Conservation (phyloP, 2,888 invertebrate species). For the Drosophila neotestacea region DNA sequence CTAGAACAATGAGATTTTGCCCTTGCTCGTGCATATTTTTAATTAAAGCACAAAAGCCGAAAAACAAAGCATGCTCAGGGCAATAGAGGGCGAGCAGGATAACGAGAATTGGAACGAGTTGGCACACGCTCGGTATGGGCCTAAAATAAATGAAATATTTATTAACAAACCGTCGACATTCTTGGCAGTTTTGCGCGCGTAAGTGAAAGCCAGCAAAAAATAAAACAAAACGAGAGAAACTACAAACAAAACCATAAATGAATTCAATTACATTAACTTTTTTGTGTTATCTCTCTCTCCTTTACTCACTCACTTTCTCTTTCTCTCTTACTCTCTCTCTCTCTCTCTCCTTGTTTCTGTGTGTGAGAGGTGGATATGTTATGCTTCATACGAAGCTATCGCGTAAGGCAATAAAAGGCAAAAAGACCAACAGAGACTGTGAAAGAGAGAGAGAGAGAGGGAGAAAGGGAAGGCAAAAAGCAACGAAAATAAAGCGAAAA, state of each 20-base stretch:
- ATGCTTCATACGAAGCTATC: constrained; percentile 55
- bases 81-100: constrained; percentile 8
- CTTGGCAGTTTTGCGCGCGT: constrained; percentile 67
- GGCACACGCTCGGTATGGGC: constrained; percentile 43
- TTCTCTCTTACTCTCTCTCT: no score
- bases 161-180: constrained; percentile 74
- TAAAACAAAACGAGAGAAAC: constrained; percentile 40
- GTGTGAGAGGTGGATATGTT: constrained; percentile 36
- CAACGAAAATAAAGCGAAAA: constrained; percentile 65
- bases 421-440: constrained; percentile 14
- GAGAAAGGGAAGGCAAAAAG: not conserved
- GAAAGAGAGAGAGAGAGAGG: not conserved
- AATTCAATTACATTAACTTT: constrained; percentile 80
- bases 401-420: constrained; percentile 52
- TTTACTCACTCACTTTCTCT: not conserved
- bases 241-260: constrained; percentile 79
- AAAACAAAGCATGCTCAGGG: constrained; percentile 58
- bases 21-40: constrained; percentile 68
- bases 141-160: constrained; percentile 78
- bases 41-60: constrained; percentile 70
- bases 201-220: constrained; percentile 54
- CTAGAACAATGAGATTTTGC: constrained; percentile 52
- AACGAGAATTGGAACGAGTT: constrained; percentile 14
- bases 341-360: not conserved
- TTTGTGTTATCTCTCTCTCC: constrained; percentile 41